Evolutionary conservation across 2,888 invertebrate species (phyloP), one percentile per base, ranked within the genome.

Genomic region (Copidosoma aretas): DNA sequence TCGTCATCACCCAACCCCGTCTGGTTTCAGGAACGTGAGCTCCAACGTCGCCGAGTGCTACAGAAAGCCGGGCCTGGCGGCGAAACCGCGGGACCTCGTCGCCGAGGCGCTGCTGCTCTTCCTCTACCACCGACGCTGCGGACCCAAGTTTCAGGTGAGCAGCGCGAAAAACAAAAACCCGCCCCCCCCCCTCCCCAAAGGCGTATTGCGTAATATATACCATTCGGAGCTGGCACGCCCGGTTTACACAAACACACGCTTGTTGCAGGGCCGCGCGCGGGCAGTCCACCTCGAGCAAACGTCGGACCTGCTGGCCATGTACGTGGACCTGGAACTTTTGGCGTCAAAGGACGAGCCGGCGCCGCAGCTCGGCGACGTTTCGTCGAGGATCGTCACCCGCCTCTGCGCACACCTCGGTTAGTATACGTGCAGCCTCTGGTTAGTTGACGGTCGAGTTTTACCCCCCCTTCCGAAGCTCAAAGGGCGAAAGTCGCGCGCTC

Each of bases 241-340:
- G 12, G 1, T 46, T 12, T n/a, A n/a, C n/a, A n/a, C n/a, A n/a
- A n/a, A 17, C 43, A 46, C 43, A 15, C 43, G 43, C 17, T 12
- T 12, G 43, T 54, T 61, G 19, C 77, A 84, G 84, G 79, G 79
- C 25, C 72, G 79, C 60, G 81, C 84, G 74, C 79, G 78, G 67
- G 75, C 79, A 56, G 71, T 74, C 62, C 85, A 84, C 76, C 76
- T 85, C 74, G 82, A 82, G 69, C 78, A 79, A 64, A 85, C 85
- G 84, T 84, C 84, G 41, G 81, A 84, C 72, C 74, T 85, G 46
- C 75, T 85, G 73, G 83, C 84, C 14, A 78, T 84, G 77, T 85
- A 84, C 73, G 78, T 85, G 75, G 85, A 85, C 71, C 80, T 84
- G 80, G 84, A 85, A 77, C 77, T 85, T 56, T 82, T 83, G 72